These are phyloP conservation scores for Andrena trimmerana DNA, from an alignment of 2,888 invertebrate species.

Conservation along the genomic window DNA sequence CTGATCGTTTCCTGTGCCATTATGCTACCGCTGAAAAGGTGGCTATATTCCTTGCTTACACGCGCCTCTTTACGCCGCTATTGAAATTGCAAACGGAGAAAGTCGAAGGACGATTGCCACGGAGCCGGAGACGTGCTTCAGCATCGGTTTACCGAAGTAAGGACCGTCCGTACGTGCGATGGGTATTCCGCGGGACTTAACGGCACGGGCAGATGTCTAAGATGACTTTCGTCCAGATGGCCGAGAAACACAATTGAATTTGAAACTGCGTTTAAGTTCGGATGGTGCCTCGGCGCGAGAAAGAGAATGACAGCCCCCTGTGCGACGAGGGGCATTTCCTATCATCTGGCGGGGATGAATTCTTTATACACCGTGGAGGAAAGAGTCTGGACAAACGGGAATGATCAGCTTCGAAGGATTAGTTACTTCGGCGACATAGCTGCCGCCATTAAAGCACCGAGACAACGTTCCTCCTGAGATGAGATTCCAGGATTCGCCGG, in stretches of 20 bases:
- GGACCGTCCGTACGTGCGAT: background rate
- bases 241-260: background rate
- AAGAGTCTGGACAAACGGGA: no score
- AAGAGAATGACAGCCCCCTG: no score
- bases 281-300: no score
- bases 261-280: no score
- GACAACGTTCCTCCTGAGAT: conserved; percentile 9
- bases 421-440: background rate
- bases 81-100: conserved; percentile 71
- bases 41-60: conserved; percentile 44
- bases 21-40: conserved; percentile 64
- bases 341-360: no score
- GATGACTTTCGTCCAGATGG: background rate
- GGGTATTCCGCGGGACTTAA: background rate
- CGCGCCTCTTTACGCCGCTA: conserved; percentile 52
- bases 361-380: no score
- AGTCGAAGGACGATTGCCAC: conserved; percentile 57
- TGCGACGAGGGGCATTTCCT: no score
- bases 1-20: conserved; percentile 70
- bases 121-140: background rate
- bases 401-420: no score
- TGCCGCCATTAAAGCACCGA: conserved; percentile 13
- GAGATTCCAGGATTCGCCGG: conserved; percentile 30
- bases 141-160: background rate
- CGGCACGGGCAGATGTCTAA: background rate